These are phyloP conservation scores for Pogonomyrmex barbatus DNA, from an alignment of 1,140 invertebrate species.

Conservation along the genomic window DNA sequence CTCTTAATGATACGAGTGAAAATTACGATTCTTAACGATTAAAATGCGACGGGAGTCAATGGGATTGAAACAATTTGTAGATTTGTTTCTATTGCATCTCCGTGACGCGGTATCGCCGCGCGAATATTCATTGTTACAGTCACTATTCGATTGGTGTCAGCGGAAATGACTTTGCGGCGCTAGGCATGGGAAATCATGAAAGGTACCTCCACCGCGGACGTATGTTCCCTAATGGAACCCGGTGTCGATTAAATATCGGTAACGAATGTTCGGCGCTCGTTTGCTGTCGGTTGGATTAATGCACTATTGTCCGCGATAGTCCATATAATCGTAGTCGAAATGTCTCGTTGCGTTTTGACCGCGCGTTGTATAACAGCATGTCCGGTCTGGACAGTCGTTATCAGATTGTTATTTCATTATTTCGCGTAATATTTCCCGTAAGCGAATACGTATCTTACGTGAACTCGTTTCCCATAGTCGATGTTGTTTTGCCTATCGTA, in stretches of 20 bases:
- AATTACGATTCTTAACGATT: background rate
- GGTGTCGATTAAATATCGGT: conserved; percentile 57
- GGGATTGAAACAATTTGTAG: conserved; percentile 7
- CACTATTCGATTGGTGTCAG: conserved; percentile 50
- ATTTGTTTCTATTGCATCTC: conserved; percentile 17
- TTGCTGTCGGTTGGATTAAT: conserved; percentile 29
- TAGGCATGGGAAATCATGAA: conserved; percentile 47
- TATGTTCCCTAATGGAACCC: conserved; percentile 48
- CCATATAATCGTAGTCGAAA: conserved; percentile 39
- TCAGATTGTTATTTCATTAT: background rate
- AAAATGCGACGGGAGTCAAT: conserved; percentile 5
- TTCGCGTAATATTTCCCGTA: background rate
- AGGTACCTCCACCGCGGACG: conserved; percentile 21
- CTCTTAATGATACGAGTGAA: background rate
- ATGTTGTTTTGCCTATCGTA: background rate
- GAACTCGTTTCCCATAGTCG: background rate
- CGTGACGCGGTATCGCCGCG: background rate
- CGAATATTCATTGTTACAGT: background rate
- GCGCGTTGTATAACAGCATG: background rate
- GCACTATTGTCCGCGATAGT: conserved; percentile 39
- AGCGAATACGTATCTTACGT: background rate
- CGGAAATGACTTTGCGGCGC: conserved; percentile 35
- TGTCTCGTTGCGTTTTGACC: conserved; percentile 18
- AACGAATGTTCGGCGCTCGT: conserved; percentile 40
- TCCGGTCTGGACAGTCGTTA: background rate